Percentiles rank a stretch among this genome's conserved stretches.
phyloP scores from a whole-genome alignment of 2,797 vertebrate species.

The Bradypodion pumilum region DNA sequence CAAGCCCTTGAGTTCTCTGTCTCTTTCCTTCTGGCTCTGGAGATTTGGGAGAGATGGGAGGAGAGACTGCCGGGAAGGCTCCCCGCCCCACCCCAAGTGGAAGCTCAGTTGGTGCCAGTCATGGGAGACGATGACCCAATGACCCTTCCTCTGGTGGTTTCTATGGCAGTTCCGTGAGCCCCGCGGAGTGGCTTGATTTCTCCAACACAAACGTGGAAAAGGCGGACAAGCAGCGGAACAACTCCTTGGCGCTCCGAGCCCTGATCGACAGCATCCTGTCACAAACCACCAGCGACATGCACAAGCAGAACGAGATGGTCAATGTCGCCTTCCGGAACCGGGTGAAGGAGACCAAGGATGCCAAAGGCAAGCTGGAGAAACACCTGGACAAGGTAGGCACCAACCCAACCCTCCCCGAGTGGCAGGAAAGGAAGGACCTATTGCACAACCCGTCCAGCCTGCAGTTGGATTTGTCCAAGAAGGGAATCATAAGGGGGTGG shows the following conservation, averaged over 20 bases:
- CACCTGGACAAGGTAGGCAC: constrained; percentile 87
- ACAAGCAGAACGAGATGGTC: constrained; percentile 77
- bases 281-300: constrained; percentile 81
- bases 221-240: constrained; percentile 86
- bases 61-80: too few species aligned
- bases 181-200: constrained; percentile 85
- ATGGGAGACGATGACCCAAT: not conserved
- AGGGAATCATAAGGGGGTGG: too few species aligned
- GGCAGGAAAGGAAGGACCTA: too few species aligned
- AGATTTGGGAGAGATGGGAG: too few species aligned
- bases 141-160: constrained; percentile 23
- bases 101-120: not conserved
- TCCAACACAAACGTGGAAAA: constrained; percentile 83
- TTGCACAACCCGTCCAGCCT: not conserved
- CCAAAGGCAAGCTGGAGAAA: constrained; percentile 83
- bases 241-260: constrained; percentile 77
- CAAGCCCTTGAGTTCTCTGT: too few species aligned
- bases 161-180: constrained; percentile 78
- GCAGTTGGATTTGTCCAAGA: too few species aligned
- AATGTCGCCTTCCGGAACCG: constrained; percentile 75
- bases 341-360: constrained; percentile 80
- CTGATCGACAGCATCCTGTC: constrained; percentile 84
- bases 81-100: too few species aligned
- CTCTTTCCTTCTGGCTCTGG: not conserved
- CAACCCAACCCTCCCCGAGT: too few species aligned